A percentile compares a stretch with the other conserved stretches of the same genome.
These are phyloP conservation scores for Eospalax fontanierii DNA, from an alignment of 2,797 vertebrate genomes.

Conservation along the genomic window DNA sequence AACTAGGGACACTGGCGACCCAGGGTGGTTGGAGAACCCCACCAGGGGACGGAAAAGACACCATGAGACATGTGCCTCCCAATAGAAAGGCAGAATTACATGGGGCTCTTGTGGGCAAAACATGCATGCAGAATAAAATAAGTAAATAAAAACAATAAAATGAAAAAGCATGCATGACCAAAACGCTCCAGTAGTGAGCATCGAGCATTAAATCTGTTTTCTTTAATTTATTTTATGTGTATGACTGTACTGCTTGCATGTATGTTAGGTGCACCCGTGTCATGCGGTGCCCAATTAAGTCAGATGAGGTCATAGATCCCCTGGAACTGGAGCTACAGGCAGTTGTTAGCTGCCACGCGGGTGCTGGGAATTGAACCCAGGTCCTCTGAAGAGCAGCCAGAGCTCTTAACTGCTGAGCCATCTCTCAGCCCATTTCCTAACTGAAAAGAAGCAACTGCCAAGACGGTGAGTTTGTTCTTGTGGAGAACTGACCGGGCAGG, in stretches of 20 bases:
- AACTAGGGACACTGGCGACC: background rate
- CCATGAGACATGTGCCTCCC: background rate
- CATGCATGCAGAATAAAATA: no score
- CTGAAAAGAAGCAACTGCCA: background rate
- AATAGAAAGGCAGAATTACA: background rate
- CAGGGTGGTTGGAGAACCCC: background rate
- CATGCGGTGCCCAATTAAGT: no score
- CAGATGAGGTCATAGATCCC: no score
- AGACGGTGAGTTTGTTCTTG: background rate
- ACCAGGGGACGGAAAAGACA: background rate
- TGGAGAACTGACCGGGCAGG: background rate
- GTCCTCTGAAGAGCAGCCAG: no score
- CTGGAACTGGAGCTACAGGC: no score
- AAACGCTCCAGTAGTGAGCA: background rate
- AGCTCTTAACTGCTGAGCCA: no score
- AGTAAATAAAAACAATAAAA: no score
- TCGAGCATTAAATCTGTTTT: background rate
- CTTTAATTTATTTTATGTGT: background rate
- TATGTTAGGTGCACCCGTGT: no score
- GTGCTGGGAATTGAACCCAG: no score
- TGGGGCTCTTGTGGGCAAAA: background rate
- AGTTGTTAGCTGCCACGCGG: no score
- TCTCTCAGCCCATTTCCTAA: background rate
- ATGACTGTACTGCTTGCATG: no score
- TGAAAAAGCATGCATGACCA: background rate